Evolutionary conservation across 2,888 invertebrate species (phyloP).

Genomic region (Luffia ferchaultella): DNA sequence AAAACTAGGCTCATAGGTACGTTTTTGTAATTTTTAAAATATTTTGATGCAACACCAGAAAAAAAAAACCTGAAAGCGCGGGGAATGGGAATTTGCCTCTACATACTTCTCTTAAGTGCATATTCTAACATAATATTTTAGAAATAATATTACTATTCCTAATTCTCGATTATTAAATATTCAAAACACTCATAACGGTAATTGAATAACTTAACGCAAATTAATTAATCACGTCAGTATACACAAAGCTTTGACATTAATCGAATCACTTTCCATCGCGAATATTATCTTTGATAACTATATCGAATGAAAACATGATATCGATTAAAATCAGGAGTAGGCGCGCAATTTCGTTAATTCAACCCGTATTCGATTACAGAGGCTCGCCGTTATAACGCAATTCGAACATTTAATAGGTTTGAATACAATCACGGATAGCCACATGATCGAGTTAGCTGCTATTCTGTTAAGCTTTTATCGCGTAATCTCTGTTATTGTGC

Average conservation of each 20-base stretch:
- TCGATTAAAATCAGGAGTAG: conserved; percentile 25
- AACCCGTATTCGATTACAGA: conserved; percentile 52
- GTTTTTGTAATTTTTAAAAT: no score
- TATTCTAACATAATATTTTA: no score
- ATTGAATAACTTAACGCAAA: not conserved
- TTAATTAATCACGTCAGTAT: not conserved
- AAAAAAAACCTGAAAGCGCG: no score
- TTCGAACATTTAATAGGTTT: conserved; percentile 64
- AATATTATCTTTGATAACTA: not conserved
- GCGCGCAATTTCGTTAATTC: conserved; percentile 46
- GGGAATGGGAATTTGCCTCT: no score
- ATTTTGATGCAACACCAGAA: no score
- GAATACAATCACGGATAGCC: conserved; percentile 64
- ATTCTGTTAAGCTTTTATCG: conserved; percentile 61
- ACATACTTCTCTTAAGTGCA: no score
- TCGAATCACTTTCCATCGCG: not conserved
- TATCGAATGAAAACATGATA: not conserved
- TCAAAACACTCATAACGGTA: not conserved
- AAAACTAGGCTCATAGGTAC: no score
- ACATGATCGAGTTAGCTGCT: conserved; percentile 64
- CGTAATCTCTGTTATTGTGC: conserved; percentile 60
- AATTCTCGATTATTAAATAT: no score
- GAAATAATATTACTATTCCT: no score
- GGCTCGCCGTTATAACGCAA: conserved; percentile 53
- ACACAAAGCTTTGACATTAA: not conserved